A percentile compares a stretch with the other conserved stretches of the same genome.
Conservation (phyloP, 1,140 invertebrate genomes). For the Anastatus disparis region DNA sequence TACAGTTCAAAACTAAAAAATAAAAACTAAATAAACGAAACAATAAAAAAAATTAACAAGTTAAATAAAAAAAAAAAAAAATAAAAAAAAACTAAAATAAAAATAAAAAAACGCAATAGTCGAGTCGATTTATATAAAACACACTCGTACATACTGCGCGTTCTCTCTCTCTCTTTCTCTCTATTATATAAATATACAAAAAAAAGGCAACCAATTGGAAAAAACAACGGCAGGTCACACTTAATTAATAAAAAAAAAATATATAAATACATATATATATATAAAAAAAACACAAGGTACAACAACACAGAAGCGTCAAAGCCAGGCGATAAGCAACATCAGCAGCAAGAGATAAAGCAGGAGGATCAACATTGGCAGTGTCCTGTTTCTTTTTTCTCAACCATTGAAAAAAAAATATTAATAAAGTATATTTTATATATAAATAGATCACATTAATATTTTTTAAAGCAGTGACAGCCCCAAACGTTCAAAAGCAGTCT, state of each 20-base stretch:
- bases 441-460: no score
- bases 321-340: conserved; percentile 32
- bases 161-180: conserved; percentile 4
- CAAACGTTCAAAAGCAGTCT: conserved; percentile 14
- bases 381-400: no score
- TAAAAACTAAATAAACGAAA: not conserved
- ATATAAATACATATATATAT: no score
- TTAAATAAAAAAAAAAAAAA: not conserved
- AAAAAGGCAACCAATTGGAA: conserved; percentile 13
- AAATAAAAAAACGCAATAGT: not conserved
- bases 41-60: not conserved
- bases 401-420: not conserved
- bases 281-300: no score
- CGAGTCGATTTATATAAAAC: not conserved
- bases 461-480: conserved; percentile 19
- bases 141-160: conserved; percentile 16
- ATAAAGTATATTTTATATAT: no score
- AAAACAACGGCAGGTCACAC: conserved; percentile 22
- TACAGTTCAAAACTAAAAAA: not conserved
- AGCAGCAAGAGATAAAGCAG: conserved; percentile 17
- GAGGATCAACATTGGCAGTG: not conserved
- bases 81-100: not conserved
- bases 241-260: conserved; percentile 12
- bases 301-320: conserved; percentile 27
- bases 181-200: not conserved